Base-by-base conservation (phyloP, 2,888 invertebrate species). In the Tiphia femorata region DNA sequence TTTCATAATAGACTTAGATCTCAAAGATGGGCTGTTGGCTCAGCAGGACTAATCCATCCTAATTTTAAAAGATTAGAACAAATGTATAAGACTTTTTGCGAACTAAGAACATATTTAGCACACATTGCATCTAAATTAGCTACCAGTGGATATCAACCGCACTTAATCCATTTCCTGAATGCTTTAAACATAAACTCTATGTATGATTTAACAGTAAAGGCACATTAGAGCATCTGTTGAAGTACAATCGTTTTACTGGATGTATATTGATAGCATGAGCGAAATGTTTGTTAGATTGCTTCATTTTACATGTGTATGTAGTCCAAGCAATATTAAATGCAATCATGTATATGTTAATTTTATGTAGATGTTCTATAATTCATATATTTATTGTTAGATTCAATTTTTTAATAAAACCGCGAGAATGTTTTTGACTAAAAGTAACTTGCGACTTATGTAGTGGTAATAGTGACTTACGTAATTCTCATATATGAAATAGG, bases 81-180 rank as follows among this genome's bases (percentile, higher is more conserved):
- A 64, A 79, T 91, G 65, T 90, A 88, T 74, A 85, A 88, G 67
- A 84, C 88, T 21, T 89, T 90, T 72, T 87, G 87, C 67, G 87
- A 88, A 67, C 79, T 87, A 10, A 86, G 89, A 17, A 84, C 86
- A 27, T 90, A 89, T 69, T 83, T 91, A 21, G 88, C 88, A 68
- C 90, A 89, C 76, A 87, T 89, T 1, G 85, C 89, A 5, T 86
- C 86, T 1, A 89, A 89, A 70, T 84, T 90, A 2, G 88, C 88
- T 67, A 88, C 87, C 59, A 88, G 87, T 62, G 91, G 91, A 0
- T 91, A 90, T 74, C 90, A 91, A 70, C 86, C 90, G 0, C 89
- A 90, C 78, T 78, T 91, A 29, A 86, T 86, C 20, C 90, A 91
- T 64, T 84, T 91, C 42, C 79, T 91, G 1, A 88, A 90, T 54